Evolutionary conservation across 2,888 invertebrate genomes (phyloP), one percentile per base, ranked within the genome.

Genomic region (Leucophora obtusa): DNA sequence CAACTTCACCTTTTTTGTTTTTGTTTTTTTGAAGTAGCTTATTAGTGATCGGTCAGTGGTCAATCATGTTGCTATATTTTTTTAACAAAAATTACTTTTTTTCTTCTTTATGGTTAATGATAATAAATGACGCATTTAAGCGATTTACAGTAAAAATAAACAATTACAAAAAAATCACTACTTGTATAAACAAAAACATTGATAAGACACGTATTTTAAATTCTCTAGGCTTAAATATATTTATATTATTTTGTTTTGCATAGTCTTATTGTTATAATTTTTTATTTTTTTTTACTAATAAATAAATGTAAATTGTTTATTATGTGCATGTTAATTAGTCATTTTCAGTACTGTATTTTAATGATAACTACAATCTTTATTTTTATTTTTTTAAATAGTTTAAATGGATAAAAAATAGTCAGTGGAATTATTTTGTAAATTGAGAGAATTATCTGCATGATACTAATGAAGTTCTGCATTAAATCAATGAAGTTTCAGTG

Each of bases 91-190:
- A n/a, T 47, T 47, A 14, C 14, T 14, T 47, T 11, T 47, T 47
- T n/a, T 14, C n/a, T n/a, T n/a, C 43, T 47, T n/a, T 7, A n/a
- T n/a, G 43, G n/a, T 47, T 47, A 47, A 5, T n/a, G n/a, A 47
- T 47, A 47, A 47, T n/a, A 47, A 47, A 47, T 47, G n/a, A 47
- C 43, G 43, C 43, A 47, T 47, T 21, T 47, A 47, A 43, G 43
- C 2, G 43, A 11, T 43, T 43, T 43, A 14, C 43, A 14, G 14
- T 14, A 43, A n/a, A 47, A n/a, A 14, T 38, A 14, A 14, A 47
- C n/a, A 47, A 47, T n/a, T n/a, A 47, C n/a, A 1, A 47, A 47
- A 14, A 47, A 47, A 47, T 3, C n/a, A 38, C 1, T 3, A 11
- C n/a, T 47, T n/a, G n/a, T n/a, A n/a, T 14, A 43, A 14, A 47